These are phyloP conservation scores for Tanaodytes sp. DNA, from an alignment of 2,888 invertebrate species.

Conservation along the genomic window DNA sequence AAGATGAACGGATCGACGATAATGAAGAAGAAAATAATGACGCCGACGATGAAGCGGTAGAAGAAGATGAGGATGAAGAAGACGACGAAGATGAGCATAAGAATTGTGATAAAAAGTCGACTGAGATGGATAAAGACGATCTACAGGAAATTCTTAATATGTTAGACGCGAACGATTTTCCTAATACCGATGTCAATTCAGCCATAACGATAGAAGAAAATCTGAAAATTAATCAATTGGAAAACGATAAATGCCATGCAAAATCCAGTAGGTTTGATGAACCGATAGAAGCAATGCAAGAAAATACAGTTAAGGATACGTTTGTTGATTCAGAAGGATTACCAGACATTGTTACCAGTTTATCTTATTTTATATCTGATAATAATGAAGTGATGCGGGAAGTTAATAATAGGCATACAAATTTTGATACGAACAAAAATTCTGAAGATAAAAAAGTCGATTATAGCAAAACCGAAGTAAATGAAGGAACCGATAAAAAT, in stretches of 20 bases:
- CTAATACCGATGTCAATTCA: constrained; percentile 37
- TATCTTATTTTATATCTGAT: constrained; percentile 44
- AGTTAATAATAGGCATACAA: constrained; percentile 16
- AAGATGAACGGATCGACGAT: constrained; percentile 44
- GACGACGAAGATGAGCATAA: constrained; percentile 52
- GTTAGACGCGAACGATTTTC: constrained; percentile 61
- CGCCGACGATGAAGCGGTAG: constrained; percentile 50
- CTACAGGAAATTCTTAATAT: constrained; percentile 67
- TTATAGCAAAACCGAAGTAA: neutral
- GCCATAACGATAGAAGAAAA: constrained; percentile 6
- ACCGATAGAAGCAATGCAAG: constrained; percentile 1
- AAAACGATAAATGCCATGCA: constrained; percentile 8
- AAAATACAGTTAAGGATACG: constrained; percentile 13
- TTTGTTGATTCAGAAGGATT: constrained; percentile 38
- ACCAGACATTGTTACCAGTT: constrained; percentile 42
- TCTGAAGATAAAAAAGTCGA: constrained; percentile 8
- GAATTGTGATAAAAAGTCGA: constrained; percentile 50
- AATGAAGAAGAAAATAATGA: constrained; percentile 58
- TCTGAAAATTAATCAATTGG: constrained; percentile 19
- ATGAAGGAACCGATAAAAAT: constrained; percentile 14
- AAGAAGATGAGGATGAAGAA: constrained; percentile 44
- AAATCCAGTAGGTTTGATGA: constrained; percentile 10
- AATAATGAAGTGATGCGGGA: constrained; percentile 32
- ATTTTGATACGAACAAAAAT: constrained; percentile 5
- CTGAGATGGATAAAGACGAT: constrained; percentile 62